Evolutionary conservation across 2,797 vertebrate species (phyloP), one percentile per base, ranked within the genome.

Genomic region (Muscicapa comitata): DNA sequence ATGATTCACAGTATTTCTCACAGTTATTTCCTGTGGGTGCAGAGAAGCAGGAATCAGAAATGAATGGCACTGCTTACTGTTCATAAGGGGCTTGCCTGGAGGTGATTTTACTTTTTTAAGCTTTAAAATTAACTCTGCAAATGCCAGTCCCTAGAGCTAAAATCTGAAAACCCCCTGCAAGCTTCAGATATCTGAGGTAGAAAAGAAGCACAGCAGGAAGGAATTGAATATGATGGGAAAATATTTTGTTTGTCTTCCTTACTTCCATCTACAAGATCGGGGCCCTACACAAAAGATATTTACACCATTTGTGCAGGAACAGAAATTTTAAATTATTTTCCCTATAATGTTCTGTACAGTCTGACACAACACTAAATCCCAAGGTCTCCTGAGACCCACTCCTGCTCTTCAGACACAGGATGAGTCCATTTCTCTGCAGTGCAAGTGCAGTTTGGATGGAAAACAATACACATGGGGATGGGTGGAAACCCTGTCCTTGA

Each of bases 1-100:
- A 93, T 95, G 94, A 97, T 96, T 94, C 76, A 94, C 81, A 67
- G 71, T 90, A 91, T 95, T 96, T 95, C 94, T 96, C 74, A 76
- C 3, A 21, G 57, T 97, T 97, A 97, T 97, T 98, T 97, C 97
- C 96, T 96, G 79, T 90, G 90, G 89, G 86, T 94, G 91, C 88
- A 55, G 91, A 94, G 80, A 92, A 97, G 87, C 72, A 63, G 90
- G 93, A 89, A 96, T 95, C 95, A 97, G 93, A 96, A 97, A 93
- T 94, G 94, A 97, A 97, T 96, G 94, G 40, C 85, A 91, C 55
- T 89, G 85, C 92, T 94, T 91, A 93, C 73, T 96, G 65, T 67
- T 95, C 95, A 86, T 55, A 42, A 94, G 93, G 80, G 91, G 89
- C 62, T 95, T 80, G 83, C 96, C 96, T 97, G 43, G 40, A 95